Evolutionary conservation across 1,140 invertebrate species (phyloP).

Genomic region (Melanaphis sacchari): DNA sequence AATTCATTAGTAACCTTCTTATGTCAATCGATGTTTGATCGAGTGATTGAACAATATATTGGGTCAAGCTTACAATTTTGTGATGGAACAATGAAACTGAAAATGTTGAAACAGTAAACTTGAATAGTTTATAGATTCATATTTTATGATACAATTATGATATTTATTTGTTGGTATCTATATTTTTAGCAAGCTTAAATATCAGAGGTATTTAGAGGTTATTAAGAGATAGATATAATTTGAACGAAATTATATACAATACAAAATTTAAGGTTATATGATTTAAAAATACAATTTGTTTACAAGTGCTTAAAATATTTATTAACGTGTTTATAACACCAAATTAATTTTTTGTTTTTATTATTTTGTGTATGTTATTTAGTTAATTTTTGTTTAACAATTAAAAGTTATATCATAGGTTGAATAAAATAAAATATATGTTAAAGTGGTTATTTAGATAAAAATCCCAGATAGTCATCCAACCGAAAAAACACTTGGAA

Average conservation of each 20-base stretch:
- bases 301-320: not conserved
- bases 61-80: not conserved
- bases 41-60: not conserved
- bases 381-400: not conserved
- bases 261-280: not conserved
- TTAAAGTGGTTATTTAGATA: not conserved
- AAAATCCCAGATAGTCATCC: not conserved
- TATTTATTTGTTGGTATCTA: not conserved
- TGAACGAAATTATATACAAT: not conserved
- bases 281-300: not conserved
- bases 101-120: not conserved
- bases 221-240: not conserved
- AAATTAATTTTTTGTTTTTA: not conserved
- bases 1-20: not conserved
- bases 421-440: not conserved
- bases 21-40: not conserved
- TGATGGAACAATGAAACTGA: not conserved
- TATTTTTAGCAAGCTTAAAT: not conserved
- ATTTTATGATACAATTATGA: not conserved
- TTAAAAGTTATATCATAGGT: not conserved
- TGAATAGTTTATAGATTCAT: not conserved
- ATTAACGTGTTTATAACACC: not conserved
- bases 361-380: too few species aligned
- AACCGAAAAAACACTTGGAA: not conserved
- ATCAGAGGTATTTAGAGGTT: not conserved